These are phyloP conservation scores for Scaptomyza hsui DNA, from an alignment of 1,140 invertebrate genomes.

Conservation along the genomic window DNA sequence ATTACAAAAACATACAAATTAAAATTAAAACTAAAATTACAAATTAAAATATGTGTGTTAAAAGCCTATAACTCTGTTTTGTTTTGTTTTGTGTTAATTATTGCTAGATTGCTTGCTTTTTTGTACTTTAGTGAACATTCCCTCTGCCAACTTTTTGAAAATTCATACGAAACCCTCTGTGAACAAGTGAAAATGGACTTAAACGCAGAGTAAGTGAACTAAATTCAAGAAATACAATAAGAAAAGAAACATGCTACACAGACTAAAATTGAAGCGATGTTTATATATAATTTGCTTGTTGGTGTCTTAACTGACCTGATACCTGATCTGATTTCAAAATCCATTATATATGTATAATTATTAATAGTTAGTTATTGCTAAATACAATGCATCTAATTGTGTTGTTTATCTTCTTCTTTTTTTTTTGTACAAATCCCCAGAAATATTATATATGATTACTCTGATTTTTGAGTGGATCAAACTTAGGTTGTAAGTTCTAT, in stretches of 20 bases:
- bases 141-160: slow-evolving; percentile 12
- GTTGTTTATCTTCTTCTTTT: not conserved
- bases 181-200: slow-evolving; percentile 1
- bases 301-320: slow-evolving; percentile 24
- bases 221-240: not conserved
- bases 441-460: slow-evolving; percentile 17
- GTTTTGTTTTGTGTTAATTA: slow-evolving; percentile 33
- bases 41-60: slow-evolving; percentile 31
- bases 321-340: slow-evolving; percentile 46
- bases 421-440: slow-evolving; percentile 38
- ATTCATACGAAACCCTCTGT: not conserved
- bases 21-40: slow-evolving; percentile 9
- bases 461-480: slow-evolving; percentile 29
- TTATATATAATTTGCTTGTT: slow-evolving; percentile 8
- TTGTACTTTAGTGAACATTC: slow-evolving; percentile 76
- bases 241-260: slow-evolving; percentile 5
- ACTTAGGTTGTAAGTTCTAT: slow-evolving; percentile 57
- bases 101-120: slow-evolving; percentile 74
- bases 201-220: slow-evolving; percentile 33
- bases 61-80: slow-evolving; percentile 43
- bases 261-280: slow-evolving; percentile 8
- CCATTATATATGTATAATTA: slow-evolving; percentile 14
- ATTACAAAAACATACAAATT: slow-evolving; percentile 10
- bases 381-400: slow-evolving; percentile 37
- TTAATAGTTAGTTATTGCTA: slow-evolving; percentile 32